Conservation (phyloP, 92 coral and sea anemone genomes). For the Phenganax marumi region DNA sequence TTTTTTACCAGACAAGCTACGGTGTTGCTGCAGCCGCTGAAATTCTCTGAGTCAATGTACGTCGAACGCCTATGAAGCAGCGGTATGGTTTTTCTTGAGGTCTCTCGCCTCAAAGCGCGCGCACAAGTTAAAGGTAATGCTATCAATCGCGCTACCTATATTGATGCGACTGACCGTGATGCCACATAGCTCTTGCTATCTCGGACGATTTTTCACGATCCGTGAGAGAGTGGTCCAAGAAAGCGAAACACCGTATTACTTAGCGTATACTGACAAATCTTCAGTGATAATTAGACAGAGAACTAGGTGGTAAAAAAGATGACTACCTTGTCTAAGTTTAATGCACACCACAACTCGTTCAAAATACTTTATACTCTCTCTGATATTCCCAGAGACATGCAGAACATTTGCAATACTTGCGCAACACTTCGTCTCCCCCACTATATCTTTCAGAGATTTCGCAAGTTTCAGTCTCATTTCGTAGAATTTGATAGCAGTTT, state of each 20-base stretch:
- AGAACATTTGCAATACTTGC: conserved; percentile 89
- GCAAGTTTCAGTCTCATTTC: conserved; percentile 79
- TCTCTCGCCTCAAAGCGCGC: too few relatives aligned
- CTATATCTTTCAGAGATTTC: conserved; percentile 78
- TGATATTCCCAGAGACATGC: conserved; percentile 82
- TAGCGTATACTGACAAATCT: too few relatives aligned
- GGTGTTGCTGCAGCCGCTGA: not conserved
- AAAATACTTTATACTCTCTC: conserved; percentile 88
- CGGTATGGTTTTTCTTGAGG: too few relatives aligned
- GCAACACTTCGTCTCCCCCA: conserved; percentile 90
- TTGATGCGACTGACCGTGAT: too few relatives aligned
- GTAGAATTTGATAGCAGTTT: conserved; percentile 77
- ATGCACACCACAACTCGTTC: conserved; percentile 90
- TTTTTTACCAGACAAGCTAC: not conserved
- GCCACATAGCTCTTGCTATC: too few relatives aligned
- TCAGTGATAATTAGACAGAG: too few relatives aligned
- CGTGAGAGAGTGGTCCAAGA: not conserved
- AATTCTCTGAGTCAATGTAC: too few relatives aligned
- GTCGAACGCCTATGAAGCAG: too few relatives aligned
- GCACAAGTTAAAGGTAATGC: too few relatives aligned
- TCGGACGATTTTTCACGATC: too few relatives aligned
- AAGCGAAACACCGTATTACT: not conserved
- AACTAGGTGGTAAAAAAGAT: too few relatives aligned
- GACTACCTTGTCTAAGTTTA: conserved; percentile 85
- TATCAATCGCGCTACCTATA: too few relatives aligned